Evolutionary conservation across 2,888 invertebrate species (phyloP), one percentile per base, ranked within the genome.

Genomic region (Melanargia galathea): DNA sequence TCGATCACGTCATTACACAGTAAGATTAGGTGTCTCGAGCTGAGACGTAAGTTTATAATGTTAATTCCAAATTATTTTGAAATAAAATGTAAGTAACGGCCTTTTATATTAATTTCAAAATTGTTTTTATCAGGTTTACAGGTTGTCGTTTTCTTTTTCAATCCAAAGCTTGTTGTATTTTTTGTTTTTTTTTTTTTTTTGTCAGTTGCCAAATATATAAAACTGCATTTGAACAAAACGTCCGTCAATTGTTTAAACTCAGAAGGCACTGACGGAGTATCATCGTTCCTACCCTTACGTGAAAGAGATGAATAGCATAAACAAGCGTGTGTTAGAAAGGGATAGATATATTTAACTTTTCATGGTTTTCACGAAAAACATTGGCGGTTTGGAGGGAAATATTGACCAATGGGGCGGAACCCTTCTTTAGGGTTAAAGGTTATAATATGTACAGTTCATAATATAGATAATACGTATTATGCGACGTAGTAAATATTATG

Each of bases 191-290:
- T n/a, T 54, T 55, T 60, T 10, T 46, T 60, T 57, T 60, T 26
- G n/a, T 43, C 20, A 52, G 16, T 26, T 70, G 67, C 64, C 59
- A 65, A 73, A 66, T 10, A 33, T 20, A 18, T 18, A 54, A 57
- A 59, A 51, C 22, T 40, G 67, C 48, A 61, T 55, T 24, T 38
- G 4, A 55, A 26, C n/a, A 43, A 72, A 71, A 79, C 90, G 90
- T 89, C 90, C 85, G 84, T 76, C 83, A 82, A 80, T 82, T 79
- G 77, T 83, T 82, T 84, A 80, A 82, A 84, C 88, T 77, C 78
- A 72, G 81, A 85, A 86, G 82, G 83, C 80, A 90, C 90, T 90
- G 88, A 82, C 81, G 79, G 76, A 73, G 71, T 73, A 72, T 70
- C 75, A 74, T 75, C 73, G 73, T 65, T 63, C 71, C 72, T 74